Base-by-base conservation (phyloP, 92 coral and sea anemone species). In the Blastomussa wellsi region DNA sequence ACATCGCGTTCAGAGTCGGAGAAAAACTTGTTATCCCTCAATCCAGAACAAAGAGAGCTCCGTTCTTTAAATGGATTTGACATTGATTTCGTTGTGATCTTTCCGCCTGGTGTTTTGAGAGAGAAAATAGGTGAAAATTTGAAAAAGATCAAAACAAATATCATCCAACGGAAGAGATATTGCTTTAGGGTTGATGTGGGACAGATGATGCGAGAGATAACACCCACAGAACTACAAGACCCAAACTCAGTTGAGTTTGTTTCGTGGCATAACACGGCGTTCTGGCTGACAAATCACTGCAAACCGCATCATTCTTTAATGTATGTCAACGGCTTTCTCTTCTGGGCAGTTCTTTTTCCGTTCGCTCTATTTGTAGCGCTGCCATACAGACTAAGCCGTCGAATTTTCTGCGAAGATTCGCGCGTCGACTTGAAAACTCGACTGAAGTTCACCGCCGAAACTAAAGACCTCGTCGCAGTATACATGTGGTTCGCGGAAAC, bases 231-330 rank as follows among this genome's bases (percentile, higher is more conserved):
- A 28, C 36, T 79, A 20, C 72, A 47, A 26, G 35, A 74, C 33
- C 2, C 10, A 1, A 38, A 36, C 9, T 87, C 87, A 2, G 35
- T 73, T 26, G 90, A 87, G 16, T 87, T 67, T 65, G 90, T 82
- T 31, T 81, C 87, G 7, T 87, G 90, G 90, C 82, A 82, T 53
- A 87, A 87, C 74, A 64, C 86, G 28, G 52, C 82, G 1, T 66
- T 87, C 59, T 87, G 87, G 90, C 60, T 87, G 38, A 87, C 90
- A 81, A 81, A 87, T 41, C 79, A 81, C 44, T 75, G 86, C 28
- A 87, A 82, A 31, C 90, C 90, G 0, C 77, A 51, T 76, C 90
- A 87, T 55, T 80, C 90, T 4, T 44, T 87, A 22, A 81, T 75
- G 86, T 87, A 81, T 55, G 82, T 81, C 16, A 87, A 87, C 55